phyloP scores from a whole-genome alignment of 2,888 invertebrate species.

The Crocallis elinguaria region DNA sequence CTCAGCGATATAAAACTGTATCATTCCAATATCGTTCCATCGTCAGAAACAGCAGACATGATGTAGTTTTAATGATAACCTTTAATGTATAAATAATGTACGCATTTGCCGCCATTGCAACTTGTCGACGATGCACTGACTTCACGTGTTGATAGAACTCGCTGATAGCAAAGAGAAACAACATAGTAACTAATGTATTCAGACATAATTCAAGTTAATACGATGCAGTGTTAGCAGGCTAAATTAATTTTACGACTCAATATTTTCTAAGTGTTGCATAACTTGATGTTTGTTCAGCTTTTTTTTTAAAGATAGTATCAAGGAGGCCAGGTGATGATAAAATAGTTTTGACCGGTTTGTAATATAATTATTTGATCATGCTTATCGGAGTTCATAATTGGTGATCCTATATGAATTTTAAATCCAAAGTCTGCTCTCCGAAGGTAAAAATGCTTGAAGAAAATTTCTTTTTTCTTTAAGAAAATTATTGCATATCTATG shows the following conservation, averaged over 20 bases:
- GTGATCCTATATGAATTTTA: too few relatives aligned
- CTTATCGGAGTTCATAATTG: too few relatives aligned
- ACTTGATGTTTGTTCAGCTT: too few relatives aligned
- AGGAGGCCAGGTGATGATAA: too few relatives aligned
- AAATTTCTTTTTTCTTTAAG: too few relatives aligned
- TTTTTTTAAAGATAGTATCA: too few relatives aligned
- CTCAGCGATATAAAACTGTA: conserved; percentile 16
- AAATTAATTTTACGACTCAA: conserved; percentile 23
- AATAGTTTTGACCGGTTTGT: too few relatives aligned
- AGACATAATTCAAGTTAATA: background rate
- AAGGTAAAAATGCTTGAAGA: too few relatives aligned
- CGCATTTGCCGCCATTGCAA: conserved; percentile 44
- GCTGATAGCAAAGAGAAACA: conserved; percentile 31
- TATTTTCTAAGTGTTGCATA: too few relatives aligned
- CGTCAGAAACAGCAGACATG: conserved; percentile 46
- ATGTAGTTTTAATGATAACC: conserved; percentile 69
- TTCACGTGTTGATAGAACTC: conserved; percentile 37
- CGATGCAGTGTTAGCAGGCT: conserved; percentile 22
- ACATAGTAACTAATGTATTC: background rate
- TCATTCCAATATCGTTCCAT: conserved; percentile 5
- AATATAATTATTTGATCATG: too few relatives aligned
- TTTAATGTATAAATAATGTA: conserved; percentile 72
- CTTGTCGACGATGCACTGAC: conserved; percentile 33
- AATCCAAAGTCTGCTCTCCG: too few relatives aligned
- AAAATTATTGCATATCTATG: too few relatives aligned